Evolutionary conservation across 2,113 vertebrate species (phyloP), one percentile per base, ranked within the genome.

Genomic region (Gadus macrocephalus): DNA sequence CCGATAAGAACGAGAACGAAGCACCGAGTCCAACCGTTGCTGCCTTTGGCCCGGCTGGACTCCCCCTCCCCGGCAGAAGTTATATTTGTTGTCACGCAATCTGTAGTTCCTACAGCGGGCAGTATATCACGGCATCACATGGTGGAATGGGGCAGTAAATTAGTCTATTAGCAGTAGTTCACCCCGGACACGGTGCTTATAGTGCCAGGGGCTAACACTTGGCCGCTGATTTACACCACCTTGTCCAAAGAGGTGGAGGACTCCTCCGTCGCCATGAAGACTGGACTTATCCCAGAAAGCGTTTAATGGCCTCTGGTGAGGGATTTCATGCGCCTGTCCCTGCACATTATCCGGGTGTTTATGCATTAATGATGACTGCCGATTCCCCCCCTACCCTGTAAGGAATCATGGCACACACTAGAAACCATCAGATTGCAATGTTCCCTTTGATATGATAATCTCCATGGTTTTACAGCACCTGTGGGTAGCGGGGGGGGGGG

Each of bases 361-460:
- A 81, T 83, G 78, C 85, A 79, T 79, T 82, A 78, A 85, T 78
- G 64, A 83, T 78, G 73, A 84, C 78, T 80, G 55, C 83, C 72
- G 38, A 42, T 11, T 4, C 77, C 82, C 62, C 22, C 73, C 70
- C 71, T 11, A 6, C 81, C 76, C 79, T 74, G 68, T 72, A 60
- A 12, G 77, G 70, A 65, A 71, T 67, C 53, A 66, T 6, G 72
- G 67, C 78, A 11, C 38, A 61, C 67, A 74, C 71, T 86, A 25
- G 77, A 83, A 85, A 86, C 84, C 63, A 81, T 83, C 84, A 86
- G 76, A 79, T 85, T 55, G 64, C 65, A 63, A 81, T 80, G 73
- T 79, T 79, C 83, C 68, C 76, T 87, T 90, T 88, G 83, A 89
- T 87, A 85, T 89, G 83, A 85, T 87, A 83, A 86, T 84, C 56